phyloP scores from a whole-genome alignment of 2,797 vertebrate species.

The Sphenopsis melanotis region DNA sequence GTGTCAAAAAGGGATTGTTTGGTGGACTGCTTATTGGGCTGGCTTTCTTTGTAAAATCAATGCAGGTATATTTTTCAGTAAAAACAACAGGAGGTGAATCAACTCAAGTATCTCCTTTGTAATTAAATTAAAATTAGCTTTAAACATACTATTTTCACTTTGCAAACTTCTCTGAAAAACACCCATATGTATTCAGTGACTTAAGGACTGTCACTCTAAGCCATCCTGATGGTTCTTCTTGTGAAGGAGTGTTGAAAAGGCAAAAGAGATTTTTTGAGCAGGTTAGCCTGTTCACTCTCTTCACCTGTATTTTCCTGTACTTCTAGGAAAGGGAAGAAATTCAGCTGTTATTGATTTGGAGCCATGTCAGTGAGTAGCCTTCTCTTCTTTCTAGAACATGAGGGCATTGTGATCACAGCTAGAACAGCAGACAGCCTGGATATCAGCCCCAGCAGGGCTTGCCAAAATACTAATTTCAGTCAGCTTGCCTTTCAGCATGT shows the following conservation, averaged over 20 bases:
- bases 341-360: not conserved
- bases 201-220: not conserved
- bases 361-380: not conserved
- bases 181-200: not conserved
- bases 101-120: not conserved
- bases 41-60: not conserved
- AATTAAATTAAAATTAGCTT: not conserved
- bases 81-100: not conserved
- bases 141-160: not conserved
- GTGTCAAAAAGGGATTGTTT: not conserved
- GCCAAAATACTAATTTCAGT: not conserved
- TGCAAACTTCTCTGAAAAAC: not conserved
- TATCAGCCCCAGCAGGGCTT: not conserved
- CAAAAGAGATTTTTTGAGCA: not conserved
- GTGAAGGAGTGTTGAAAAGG: not conserved
- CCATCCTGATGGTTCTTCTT: not conserved
- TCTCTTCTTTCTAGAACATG: not conserved
- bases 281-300: not conserved
- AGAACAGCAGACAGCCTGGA: not conserved
- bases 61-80: not conserved
- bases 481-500: not conserved
- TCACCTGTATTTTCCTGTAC: not conserved
- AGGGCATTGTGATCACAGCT: not conserved
- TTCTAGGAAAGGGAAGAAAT: not conserved
- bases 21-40: not conserved